Evolutionary conservation across 2,113 vertebrate species (phyloP), one percentile per base, ranked within the genome.

Genomic region (Gavia stellata): DNA sequence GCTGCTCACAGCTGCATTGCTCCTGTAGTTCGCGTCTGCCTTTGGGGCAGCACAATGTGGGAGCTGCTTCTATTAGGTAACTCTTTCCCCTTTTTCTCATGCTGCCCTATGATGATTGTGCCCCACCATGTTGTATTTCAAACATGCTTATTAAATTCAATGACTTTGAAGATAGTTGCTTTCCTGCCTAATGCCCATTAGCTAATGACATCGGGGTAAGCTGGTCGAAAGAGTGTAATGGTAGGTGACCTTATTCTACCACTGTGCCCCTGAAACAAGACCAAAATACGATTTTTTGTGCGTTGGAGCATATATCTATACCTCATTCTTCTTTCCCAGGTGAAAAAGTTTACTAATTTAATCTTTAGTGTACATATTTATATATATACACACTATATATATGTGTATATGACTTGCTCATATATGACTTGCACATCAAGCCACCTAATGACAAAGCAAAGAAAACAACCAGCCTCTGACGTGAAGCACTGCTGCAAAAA

Each of bases 1-100:
- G n/a, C 66, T 5, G 1, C 83, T 91, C 81, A n/a, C 31, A 58
- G 47, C 31, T 2, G 0, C 45, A 8, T 68, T 11, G 12, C 38
- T 65, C 45, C 52, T 59, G 34, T 42, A 36, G 20, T 38, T 78
- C 23, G 0, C 3, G 0, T 77, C 67, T 74, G 71, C 42, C 58
- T 70, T 3, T 1, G 10, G 34, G 47, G 17, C 66, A 68, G 36
- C 0, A 0, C 33, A 44, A 65, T 1, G 3, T 2, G 7, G 44
- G 74, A 90, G 21, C 49, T 81, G 86, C 45, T 81, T 84, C 12
- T 21, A 5, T 47, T 20, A 9, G 44, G 20, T 50, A 56, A 47
- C 12, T 70, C 67, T 59, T 78, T 29, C 17, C 40, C 38, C 59
- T 12, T 38, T 38, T 61, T 3, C 13, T 70, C 77, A 70, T 81